Conservation (phyloP, 2,797 vertebrate species). For the Neosilurus hyrtlii region DNA sequence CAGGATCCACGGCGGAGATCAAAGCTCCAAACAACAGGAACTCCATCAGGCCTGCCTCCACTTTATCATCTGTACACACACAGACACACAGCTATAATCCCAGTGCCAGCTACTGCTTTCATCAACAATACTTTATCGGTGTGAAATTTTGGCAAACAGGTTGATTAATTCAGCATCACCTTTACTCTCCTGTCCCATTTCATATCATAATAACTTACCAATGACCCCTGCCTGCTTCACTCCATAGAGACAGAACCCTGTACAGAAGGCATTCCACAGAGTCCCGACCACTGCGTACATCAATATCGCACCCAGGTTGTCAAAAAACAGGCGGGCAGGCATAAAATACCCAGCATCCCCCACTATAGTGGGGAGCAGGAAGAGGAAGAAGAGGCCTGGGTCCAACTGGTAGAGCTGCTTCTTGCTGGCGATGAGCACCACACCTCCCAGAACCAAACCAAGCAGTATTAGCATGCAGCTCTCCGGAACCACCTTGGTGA, state of each 20-base stretch:
- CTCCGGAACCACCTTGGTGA: conserved; percentile 88
- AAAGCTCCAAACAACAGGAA: conserved; percentile 92
- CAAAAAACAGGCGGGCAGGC: conserved; percentile 90
- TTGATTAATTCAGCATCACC: neutral
- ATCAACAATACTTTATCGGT: neutral
- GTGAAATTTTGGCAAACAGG: neutral
- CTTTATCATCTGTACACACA: conserved; percentile 71
- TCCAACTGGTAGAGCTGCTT: conserved; percentile 92
- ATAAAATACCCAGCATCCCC: conserved; percentile 94
- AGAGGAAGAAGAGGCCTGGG: conserved; percentile 94
- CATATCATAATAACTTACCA: conserved; percentile 70
- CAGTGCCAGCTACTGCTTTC: neutral
- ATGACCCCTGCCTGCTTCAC: conserved; percentile 81
- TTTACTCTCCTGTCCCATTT: neutral
- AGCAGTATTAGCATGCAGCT: conserved; percentile 92
- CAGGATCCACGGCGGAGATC: conserved; percentile 93
- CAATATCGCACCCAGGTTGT: conserved; percentile 93
- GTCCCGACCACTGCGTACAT: conserved; percentile 91
- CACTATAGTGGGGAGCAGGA: conserved; percentile 92
- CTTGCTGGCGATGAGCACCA: conserved; percentile 88
- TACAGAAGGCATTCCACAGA: conserved; percentile 93
- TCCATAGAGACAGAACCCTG: conserved; percentile 85
- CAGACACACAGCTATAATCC: conserved; percentile 18
- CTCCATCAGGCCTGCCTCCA: conserved; percentile 88
- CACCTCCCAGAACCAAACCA: conserved; percentile 86